Percentiles rank a stretch among this genome's conserved stretches.
Evolutionary conservation across 2,888 invertebrate species (phyloP).

Genomic region (Leucophora obtusa): DNA sequence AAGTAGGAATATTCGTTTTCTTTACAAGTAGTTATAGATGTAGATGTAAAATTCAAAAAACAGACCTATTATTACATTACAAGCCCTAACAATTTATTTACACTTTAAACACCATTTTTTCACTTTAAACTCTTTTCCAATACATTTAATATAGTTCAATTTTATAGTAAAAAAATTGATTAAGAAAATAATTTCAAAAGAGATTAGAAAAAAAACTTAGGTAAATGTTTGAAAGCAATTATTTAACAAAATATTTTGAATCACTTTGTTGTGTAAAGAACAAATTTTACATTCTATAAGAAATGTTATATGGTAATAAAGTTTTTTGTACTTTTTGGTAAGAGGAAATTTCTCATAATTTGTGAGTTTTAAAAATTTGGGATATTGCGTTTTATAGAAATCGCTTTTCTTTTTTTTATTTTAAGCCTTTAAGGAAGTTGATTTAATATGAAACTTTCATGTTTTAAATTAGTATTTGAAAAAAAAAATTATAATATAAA

Average conservation of each 20-base stretch:
- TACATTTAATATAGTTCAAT: constrained; percentile 11
- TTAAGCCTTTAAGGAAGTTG: constrained; percentile 26
- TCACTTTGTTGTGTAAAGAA: not conserved
- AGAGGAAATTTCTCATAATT: constrained; percentile 45
- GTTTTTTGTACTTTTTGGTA: not conserved
- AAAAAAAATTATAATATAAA: too few relatives aligned
- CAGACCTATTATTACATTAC: too few relatives aligned
- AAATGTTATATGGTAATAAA: not conserved
- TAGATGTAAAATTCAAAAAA: too few relatives aligned
- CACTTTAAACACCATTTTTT: not conserved
- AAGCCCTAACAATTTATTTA: not conserved
- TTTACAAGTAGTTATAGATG: too few relatives aligned
- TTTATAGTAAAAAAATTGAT: too few relatives aligned
- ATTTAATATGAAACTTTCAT: constrained; percentile 28
- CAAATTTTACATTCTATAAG: not conserved
- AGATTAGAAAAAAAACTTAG: not conserved
- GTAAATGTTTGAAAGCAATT: not conserved
- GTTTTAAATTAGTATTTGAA: constrained; percentile 30
- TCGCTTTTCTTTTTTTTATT: not conserved
- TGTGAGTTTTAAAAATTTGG: constrained; percentile 24
- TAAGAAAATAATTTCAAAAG: not conserved
- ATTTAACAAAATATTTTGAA: not conserved
- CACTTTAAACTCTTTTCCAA: constrained; percentile 8
- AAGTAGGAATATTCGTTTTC: too few relatives aligned
- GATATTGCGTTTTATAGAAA: not conserved